phyloP scores from a whole-genome alignment of 2,888 invertebrate species.

The Adineta ricciae region DNA sequence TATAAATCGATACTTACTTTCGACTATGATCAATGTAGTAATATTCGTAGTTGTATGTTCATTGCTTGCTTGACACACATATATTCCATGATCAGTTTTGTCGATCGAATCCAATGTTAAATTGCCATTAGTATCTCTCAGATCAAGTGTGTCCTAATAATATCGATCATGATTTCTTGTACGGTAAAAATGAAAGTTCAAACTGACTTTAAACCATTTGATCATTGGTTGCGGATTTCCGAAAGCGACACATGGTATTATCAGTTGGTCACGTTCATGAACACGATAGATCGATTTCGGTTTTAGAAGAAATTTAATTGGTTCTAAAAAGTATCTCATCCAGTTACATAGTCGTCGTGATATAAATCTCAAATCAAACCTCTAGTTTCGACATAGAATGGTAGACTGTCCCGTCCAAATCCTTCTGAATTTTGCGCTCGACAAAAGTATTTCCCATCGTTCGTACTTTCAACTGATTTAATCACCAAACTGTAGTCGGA shows the following conservation, averaged over 20 bases:
- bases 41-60: not conserved
- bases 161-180: too few species aligned
- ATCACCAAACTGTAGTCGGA: not conserved
- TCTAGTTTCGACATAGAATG: conserved; percentile 1
- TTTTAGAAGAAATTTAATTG: conserved; percentile 4
- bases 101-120: not conserved
- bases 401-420: not conserved
- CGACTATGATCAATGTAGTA: not conserved
- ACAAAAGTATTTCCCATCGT: not conserved
- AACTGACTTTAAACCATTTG: conserved; percentile 6
- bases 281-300: not conserved
- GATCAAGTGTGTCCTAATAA: not conserved
- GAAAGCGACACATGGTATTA: not conserved
- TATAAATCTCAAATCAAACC: not conserved
- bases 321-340: not conserved
- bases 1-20: not conserved
- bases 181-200: not conserved
- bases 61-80: not conserved
- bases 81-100: not conserved
- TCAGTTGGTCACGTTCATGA: not conserved
- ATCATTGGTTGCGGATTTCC: not conserved
- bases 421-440: conserved; percentile 19
- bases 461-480: not conserved
- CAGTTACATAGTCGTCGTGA: too few species aligned
- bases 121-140: not conserved